Base-by-base conservation (phyloP, 2,113 vertebrate genomes). In the Menidia beryllina region DNA sequence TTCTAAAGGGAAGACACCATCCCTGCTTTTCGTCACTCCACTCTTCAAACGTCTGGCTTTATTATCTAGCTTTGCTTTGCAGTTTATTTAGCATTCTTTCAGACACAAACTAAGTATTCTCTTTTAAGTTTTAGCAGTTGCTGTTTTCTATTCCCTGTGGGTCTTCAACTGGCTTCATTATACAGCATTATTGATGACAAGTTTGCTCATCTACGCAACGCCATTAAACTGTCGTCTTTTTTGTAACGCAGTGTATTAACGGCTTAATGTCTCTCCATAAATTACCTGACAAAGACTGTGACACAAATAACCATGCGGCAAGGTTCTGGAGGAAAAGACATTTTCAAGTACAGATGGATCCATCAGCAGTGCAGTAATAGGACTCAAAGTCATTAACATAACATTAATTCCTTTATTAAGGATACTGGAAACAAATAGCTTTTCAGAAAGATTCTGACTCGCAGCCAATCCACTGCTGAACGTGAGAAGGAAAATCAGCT, bases 271-370 rank as follows among this genome's bases (percentile, higher is more conserved):
- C 79, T 75, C 74, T 48, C 79, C 75, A 85, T 93, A 93, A 92
- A 93, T 93, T 93, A 93, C 88, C 92, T 93, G 91, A 93, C 91
- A 92, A 91, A 84, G 84, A 80, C 74, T 78, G 24, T 84, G 79
- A 91, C 82, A 88, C 69, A 83, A 77, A 84, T 84, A 89, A 75
- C 75, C 82, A 83, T 30, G 79, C 25, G 38, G 75, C 69, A 73
- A 65, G 24, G 69, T 81, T 88, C 74, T 85, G 75, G 49, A 67
- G 78, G 67, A 84, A 89, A 90, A 92, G 69, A 88, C 83, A 85
- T 84, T 89, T 91, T 89, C 81, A 83, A 81, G 83, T 88, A 66
- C 79, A 85, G 85, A 92, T 77, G 83, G 88, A 90, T 85, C 79
- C 84, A 81, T 89, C 86, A 85, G 84, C 65, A 55, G 69, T 43